Evolutionary conservation across 2,888 invertebrate species (phyloP).

Genomic region (Dendrolimus houi): DNA sequence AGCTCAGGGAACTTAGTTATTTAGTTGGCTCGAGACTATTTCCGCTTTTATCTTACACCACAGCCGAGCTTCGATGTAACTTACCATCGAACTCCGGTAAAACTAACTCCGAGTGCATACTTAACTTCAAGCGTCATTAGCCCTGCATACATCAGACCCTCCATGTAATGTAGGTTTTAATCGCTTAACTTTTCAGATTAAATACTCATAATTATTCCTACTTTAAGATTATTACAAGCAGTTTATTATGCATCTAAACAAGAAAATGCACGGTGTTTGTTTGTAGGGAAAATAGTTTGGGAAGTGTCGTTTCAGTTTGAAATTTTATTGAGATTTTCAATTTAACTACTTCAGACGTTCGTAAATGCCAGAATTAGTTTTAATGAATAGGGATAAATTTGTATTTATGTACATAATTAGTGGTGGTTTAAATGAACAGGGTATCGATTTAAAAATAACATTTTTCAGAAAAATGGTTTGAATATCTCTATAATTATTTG

Average conservation of each 20-base stretch:
- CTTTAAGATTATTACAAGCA: not conserved
- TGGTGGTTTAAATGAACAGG: no score
- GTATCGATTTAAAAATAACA: no score
- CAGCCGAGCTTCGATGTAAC: constrained; percentile 10
- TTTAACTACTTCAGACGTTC: no score
- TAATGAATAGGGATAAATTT: no score
- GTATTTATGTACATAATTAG: no score
- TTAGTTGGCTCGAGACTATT: no score
- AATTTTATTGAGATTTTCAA: not conserved
- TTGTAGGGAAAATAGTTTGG: not conserved
- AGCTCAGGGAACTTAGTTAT: no score
- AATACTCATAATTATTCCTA: constrained; percentile 1
- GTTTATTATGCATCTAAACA: not conserved
- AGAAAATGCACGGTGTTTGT: not conserved
- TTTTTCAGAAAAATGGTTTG: no score
- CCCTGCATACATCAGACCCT: constrained; percentile 24
- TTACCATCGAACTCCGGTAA: constrained; percentile 20
- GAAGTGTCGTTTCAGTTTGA: not conserved
- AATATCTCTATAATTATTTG: no score
- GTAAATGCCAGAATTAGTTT: no score
- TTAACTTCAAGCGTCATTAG: constrained; percentile 39
- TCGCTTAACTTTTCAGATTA: constrained; percentile 26
- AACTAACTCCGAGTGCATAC: constrained; percentile 23
- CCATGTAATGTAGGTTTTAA: constrained; percentile 18
- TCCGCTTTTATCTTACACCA: constrained; percentile 4